A percentile compares a stretch with the other conserved stretches of the same genome.
Evolutionary conservation across 2,888 invertebrate species (phyloP).

Genomic region (Agonum fuliginosum): DNA sequence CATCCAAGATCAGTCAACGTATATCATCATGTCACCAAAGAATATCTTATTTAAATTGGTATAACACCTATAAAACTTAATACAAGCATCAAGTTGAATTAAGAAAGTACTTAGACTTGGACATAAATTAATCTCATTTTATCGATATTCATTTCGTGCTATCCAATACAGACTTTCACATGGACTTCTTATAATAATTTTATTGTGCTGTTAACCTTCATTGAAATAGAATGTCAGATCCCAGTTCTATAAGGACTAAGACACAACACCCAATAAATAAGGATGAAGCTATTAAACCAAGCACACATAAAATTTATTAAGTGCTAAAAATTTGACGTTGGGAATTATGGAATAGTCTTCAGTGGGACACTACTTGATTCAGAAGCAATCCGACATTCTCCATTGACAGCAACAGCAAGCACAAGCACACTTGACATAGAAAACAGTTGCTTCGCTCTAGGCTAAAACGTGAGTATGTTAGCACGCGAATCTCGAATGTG

Average conservation of each 20-base stretch:
- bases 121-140: conserved; percentile 21
- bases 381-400: conserved; percentile 15
- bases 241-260: conserved; percentile 7
- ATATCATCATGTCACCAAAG: too few species aligned
- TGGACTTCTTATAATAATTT: conserved; percentile 20
- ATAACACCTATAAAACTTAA: background rate
- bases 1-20: too few species aligned
- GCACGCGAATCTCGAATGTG: conserved; percentile 24
- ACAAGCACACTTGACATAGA: conserved; percentile 47
- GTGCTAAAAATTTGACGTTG: conserved; percentile 17
- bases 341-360: background rate
- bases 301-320: conserved; percentile 18
- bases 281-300: background rate
- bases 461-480: conserved; percentile 42
- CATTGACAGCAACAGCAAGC: too few species aligned
- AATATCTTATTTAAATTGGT: conserved; percentile 19
- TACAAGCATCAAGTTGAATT: background rate
- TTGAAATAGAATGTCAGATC: conserved; percentile 27
- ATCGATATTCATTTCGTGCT: conserved; percentile 25
- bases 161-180: conserved; percentile 39
- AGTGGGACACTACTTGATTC: background rate
- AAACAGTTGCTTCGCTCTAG: conserved; percentile 33
- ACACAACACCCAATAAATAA: conserved; percentile 6
- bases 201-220: conserved; percentile 45
- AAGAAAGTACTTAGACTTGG: conserved; percentile 5